phyloP scores from a whole-genome alignment of 2,797 vertebrate species.

The Trematomus bernacchii region DNA sequence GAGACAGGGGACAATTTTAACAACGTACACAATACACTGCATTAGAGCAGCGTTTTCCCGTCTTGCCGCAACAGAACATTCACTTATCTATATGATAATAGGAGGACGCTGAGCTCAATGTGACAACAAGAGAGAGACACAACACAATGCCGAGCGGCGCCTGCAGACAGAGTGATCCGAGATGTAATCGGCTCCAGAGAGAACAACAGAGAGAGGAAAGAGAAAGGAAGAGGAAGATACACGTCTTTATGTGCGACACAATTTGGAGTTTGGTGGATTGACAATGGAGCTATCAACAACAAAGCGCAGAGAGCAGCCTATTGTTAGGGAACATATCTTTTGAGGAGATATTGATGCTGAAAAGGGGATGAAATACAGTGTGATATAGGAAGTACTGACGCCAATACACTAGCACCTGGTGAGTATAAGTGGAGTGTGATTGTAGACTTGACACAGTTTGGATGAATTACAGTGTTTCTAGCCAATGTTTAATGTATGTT shows the following conservation, averaged over 20 bases:
- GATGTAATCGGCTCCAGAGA: constrained; percentile 77
- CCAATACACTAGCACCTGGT: constrained; percentile 31
- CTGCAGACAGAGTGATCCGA: constrained; percentile 74
- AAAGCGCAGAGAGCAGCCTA: constrained; percentile 66
- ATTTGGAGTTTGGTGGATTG: constrained; percentile 58
- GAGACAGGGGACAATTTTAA: constrained; percentile 67
- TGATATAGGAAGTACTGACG: constrained; percentile 55
- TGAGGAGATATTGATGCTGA: constrained; percentile 39
- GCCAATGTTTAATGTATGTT: constrained; percentile 40
- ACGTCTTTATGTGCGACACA: constrained; percentile 62
- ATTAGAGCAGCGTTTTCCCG: constrained; percentile 59
- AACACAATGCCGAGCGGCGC: constrained; percentile 72
- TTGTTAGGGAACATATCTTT: constrained; percentile 54
- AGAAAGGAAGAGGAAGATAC: constrained; percentile 52
- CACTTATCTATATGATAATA: constrained; percentile 86
- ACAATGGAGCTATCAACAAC: constrained; percentile 75
- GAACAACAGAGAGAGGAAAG: constrained; percentile 44
- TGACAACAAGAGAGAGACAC: constrained; percentile 63
- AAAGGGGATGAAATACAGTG: constrained; percentile 41
- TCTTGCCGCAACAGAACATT: constrained; percentile 74
- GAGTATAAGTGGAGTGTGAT: constrained; percentile 50
- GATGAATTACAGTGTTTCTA: constrained; percentile 45
- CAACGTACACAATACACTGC: constrained; percentile 63
- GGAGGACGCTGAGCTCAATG: constrained; percentile 66
- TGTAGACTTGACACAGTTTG: constrained; percentile 31